A percentile compares a stretch with the other conserved stretches of the same genome.
These are phyloP conservation scores for Vidua chalybeata DNA, from an alignment of 2,113 vertebrate species.

Conservation along the genomic window DNA sequence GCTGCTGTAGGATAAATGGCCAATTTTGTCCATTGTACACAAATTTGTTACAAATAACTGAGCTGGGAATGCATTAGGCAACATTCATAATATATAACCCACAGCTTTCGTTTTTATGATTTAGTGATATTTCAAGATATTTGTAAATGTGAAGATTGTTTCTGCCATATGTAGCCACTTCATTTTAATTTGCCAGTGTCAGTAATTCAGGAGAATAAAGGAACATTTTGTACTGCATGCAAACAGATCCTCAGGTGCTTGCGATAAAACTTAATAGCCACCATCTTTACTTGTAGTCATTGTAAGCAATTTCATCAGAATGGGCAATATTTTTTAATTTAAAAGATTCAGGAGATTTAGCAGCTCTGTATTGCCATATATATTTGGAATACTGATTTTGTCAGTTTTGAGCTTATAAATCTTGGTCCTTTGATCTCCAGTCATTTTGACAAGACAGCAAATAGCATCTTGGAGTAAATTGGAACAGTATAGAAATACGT, in stretches of 20 bases:
- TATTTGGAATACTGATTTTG: conserved; percentile 82
- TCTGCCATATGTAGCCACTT: conserved; percentile 88
- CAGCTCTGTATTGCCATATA: conserved; percentile 73
- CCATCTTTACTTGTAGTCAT: conserved; percentile 84
- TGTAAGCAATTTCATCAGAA: conserved; percentile 86
- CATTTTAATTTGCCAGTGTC: conserved; percentile 90
- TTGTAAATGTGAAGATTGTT: conserved; percentile 84
- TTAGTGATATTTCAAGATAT: conserved; percentile 86
- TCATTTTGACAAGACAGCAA: conserved; percentile 77
- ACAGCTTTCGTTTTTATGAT: conserved; percentile 81
- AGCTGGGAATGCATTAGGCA: conserved; percentile 78
- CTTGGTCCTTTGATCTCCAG: conserved; percentile 80
- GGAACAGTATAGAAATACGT: conserved; percentile 75
- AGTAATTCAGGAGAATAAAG: conserved; percentile 82
- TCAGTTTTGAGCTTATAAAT: conserved; percentile 85
- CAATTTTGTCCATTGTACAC: conserved; percentile 81
- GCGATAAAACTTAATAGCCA: conserved; percentile 85
- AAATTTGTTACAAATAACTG: conserved; percentile 84
- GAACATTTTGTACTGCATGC: conserved; percentile 77
- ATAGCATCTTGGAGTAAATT: conserved; percentile 80
- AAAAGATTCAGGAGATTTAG: conserved; percentile 81
- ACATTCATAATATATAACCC: conserved; percentile 83
- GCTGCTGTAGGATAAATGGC: conserved; percentile 81
- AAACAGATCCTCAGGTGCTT: conserved; percentile 84
- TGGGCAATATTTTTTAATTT: conserved; percentile 89